Evolutionary conservation across 1,140 invertebrate genomes (phyloP).

Genomic region (Coelopa frigida): DNA sequence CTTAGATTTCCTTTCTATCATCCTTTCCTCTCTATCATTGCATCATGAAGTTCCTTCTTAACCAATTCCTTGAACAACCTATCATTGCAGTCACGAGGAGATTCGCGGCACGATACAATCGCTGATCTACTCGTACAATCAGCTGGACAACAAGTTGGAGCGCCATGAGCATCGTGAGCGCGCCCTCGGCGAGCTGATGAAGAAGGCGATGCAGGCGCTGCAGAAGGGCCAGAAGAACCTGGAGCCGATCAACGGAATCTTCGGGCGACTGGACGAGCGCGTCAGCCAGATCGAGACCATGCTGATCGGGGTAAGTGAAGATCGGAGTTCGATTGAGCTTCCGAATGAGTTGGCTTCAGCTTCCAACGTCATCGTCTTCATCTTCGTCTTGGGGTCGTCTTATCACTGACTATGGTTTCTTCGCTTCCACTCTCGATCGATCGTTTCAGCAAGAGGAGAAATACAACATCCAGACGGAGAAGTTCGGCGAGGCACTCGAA

Average conservation of each 20-base stretch:
- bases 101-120: slow-evolving; percentile 74
- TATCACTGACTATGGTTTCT: too few relatives aligned
- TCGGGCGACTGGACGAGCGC: slow-evolving; percentile 59
- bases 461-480: slow-evolving; percentile 53
- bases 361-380: too few relatives aligned
- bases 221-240: slow-evolving; percentile 65
- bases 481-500: slow-evolving; percentile 58
- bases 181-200: slow-evolving; percentile 68
- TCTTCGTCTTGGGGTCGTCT: too few relatives aligned
- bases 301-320: slow-evolving; percentile 49
- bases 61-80: not conserved
- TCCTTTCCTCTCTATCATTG: not conserved
- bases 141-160: slow-evolving; percentile 74
- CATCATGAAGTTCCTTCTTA: too few relatives aligned
- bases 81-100: slow-evolving; percentile 67
- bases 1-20: not conserved
- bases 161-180: slow-evolving; percentile 75
- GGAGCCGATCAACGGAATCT: slow-evolving; percentile 59
- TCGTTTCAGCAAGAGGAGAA: slow-evolving; percentile 42
- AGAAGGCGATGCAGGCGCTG: slow-evolving; percentile 61
- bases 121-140: slow-evolving; percentile 70
- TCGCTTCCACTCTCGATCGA: not conserved
- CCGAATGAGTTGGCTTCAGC: too few relatives aligned
- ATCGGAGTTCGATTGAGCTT: not conserved
- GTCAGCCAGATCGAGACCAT: slow-evolving; percentile 62